Evolutionary conservation across 2,113 vertebrate species (phyloP).

Genomic region (Sinocyclocheilus maitianheensis): DNA sequence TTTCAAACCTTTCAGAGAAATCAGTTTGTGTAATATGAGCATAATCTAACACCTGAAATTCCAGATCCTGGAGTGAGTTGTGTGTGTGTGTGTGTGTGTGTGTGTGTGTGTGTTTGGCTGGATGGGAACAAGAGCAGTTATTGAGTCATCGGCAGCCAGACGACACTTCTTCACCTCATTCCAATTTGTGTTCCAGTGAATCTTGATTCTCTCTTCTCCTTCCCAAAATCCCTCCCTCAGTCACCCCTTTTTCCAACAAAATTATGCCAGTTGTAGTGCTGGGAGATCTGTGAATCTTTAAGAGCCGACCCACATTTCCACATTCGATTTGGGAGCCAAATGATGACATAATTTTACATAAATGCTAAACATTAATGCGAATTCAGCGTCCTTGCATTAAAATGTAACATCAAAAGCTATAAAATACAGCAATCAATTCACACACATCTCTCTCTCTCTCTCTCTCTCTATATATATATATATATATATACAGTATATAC

Average conservation of each 20-base stretch:
- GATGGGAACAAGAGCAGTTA: not conserved
- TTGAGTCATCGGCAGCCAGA: not conserved
- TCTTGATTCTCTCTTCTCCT: not conserved
- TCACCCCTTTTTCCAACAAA: not conserved
- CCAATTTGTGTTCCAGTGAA: not conserved
- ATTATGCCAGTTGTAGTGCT: not conserved
- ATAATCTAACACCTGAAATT: slow-evolving; percentile 18
- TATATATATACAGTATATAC: too few relatives aligned
- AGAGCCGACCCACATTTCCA: not conserved
- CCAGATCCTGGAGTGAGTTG: not conserved
- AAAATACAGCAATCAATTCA: too few relatives aligned
- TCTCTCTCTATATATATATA: too few relatives aligned
- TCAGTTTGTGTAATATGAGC: not conserved
- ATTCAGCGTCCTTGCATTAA: too few relatives aligned
- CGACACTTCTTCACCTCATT: not conserved
- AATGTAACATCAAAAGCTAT: too few relatives aligned
- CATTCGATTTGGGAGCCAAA: not conserved
- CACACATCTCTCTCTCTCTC: too few relatives aligned
- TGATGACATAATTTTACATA: too few relatives aligned
- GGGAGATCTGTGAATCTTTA: too few relatives aligned
- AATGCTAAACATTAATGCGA: too few relatives aligned
- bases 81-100: too few relatives aligned
- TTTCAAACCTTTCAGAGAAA: slow-evolving; percentile 4
- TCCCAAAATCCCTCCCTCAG: not conserved
- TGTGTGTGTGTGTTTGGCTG: not conserved